Percentiles rank a stretch among this genome's conserved stretches.
phyloP scores from a whole-genome alignment of 2,797 vertebrate species.

The Spondyliosoma cantharus region DNA sequence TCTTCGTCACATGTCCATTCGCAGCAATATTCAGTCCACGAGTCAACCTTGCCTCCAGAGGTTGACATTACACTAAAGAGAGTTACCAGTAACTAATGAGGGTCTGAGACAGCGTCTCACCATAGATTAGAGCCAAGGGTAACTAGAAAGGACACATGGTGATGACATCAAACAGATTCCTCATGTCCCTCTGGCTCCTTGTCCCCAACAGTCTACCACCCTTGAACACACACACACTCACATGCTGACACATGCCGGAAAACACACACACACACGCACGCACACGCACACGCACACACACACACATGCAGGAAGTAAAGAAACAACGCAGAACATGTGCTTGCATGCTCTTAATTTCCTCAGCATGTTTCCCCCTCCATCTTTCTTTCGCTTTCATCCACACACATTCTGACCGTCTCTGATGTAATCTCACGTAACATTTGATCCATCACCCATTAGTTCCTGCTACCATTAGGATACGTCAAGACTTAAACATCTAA shows the following conservation, averaged over 20 bases:
- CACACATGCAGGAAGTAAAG: background rate
- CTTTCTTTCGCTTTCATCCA: conserved; percentile 8
- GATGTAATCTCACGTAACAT: conserved; percentile 62
- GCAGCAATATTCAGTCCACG: conserved; percentile 45
- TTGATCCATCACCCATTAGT: conserved; percentile 23
- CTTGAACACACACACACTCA: conserved; percentile 20
- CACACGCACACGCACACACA: background rate
- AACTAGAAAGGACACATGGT: conserved; percentile 64
- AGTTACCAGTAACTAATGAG: conserved; percentile 72
- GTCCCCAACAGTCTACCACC: conserved; percentile 35
- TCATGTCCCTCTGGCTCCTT: conserved; percentile 59
- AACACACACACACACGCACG: background rate
- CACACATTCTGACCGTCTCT: conserved; percentile 20
- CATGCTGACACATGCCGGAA: conserved; percentile 4
- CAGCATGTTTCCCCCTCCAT: background rate
- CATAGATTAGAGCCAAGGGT: conserved; percentile 67
- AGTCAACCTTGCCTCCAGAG: conserved; percentile 61
- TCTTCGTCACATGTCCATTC: conserved; percentile 38
- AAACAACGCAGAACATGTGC: background rate
- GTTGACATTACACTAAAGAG: conserved; percentile 67
- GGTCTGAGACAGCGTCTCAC: conserved; percentile 51
- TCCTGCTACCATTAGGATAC: conserved; percentile 22
- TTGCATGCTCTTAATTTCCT: background rate
- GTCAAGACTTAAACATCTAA: conserved; percentile 13
- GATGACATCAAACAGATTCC: conserved; percentile 70